phyloP scores from a whole-genome alignment of 2,797 vertebrate species.

The Pempheris klunzingeri region DNA sequence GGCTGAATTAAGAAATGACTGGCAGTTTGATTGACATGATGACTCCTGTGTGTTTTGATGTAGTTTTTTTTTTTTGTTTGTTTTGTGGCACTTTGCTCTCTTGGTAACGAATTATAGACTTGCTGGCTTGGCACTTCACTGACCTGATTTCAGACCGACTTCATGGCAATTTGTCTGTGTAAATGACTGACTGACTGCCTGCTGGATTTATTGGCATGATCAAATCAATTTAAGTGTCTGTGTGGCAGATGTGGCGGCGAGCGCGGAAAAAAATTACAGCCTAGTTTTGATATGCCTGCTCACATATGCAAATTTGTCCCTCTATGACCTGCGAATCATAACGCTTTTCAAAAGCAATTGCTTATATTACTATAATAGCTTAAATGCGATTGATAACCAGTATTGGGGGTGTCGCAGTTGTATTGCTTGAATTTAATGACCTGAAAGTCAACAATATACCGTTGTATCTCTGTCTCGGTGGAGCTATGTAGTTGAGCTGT shows the following conservation, averaged over 20 bases:
- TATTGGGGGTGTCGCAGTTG: conserved; percentile 36
- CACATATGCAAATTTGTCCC: conserved; percentile 25
- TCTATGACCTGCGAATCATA: conserved; percentile 35
- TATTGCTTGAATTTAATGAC: conserved; percentile 49
- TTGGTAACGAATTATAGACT: background rate
- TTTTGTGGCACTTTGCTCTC: conserved; percentile 2
- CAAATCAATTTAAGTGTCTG: conserved; percentile 41
- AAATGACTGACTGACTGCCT: conserved; percentile 29
- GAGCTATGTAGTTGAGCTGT: conserved; percentile 47
- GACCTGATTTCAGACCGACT: conserved; percentile 37
- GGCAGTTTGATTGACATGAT: conserved; percentile 6
- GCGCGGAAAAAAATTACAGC: conserved; percentile 27
- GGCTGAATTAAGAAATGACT: conserved; percentile 23
- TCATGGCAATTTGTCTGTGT: conserved; percentile 22
- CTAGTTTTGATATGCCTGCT: conserved; percentile 17
- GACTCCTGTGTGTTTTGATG: background rate
- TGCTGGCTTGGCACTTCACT: background rate
- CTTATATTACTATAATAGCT: conserved; percentile 35
- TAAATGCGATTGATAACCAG: conserved; percentile 54
- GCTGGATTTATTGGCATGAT: conserved; percentile 38
- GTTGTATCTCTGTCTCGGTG: conserved; percentile 36
- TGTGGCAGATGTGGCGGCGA: conserved; percentile 47
- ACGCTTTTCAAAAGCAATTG: conserved; percentile 40
- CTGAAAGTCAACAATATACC: conserved; percentile 38
- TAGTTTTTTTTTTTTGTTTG: background rate